These are phyloP conservation scores for Phoenicopterus ruber DNA, from an alignment of 2,113 vertebrate species.

Conservation along the genomic window DNA sequence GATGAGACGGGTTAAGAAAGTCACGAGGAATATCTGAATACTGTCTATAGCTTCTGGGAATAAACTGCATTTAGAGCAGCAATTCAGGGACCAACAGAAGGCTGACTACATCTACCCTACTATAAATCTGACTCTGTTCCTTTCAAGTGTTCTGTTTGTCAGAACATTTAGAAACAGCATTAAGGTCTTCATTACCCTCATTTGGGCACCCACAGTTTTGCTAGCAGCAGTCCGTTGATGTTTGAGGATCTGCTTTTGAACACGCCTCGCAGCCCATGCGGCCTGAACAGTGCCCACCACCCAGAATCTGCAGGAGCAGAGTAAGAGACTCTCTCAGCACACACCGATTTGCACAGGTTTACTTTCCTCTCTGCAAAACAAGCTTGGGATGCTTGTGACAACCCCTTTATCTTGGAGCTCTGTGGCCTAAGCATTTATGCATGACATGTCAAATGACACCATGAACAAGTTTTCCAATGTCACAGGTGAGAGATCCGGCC, in stretches of 20 bases:
- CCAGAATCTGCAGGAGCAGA: neutral
- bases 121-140: neutral
- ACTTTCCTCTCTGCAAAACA: neutral
- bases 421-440: neutral
- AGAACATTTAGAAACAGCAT: neutral
- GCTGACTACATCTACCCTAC: neutral
- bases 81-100: neutral
- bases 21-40: neutral
- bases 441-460: neutral
- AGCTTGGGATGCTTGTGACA: neutral
- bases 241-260: neutral
- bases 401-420: neutral
- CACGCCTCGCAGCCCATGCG: accelerated
- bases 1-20: neutral
- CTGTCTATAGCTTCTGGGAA: slow-evolving; percentile 30
- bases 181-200: neutral
- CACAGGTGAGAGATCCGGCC: neutral
- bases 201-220: neutral
- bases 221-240: neutral
- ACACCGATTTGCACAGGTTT: neutral
- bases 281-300: neutral
- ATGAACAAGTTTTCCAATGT: neutral
- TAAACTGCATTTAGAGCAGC: neutral
- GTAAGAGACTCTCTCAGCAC: neutral
- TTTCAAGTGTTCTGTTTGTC: neutral